These are phyloP conservation scores for Hypselothyrea guttata DNA, from an alignment of 2,888 invertebrate genomes.

Conservation along the genomic window DNA sequence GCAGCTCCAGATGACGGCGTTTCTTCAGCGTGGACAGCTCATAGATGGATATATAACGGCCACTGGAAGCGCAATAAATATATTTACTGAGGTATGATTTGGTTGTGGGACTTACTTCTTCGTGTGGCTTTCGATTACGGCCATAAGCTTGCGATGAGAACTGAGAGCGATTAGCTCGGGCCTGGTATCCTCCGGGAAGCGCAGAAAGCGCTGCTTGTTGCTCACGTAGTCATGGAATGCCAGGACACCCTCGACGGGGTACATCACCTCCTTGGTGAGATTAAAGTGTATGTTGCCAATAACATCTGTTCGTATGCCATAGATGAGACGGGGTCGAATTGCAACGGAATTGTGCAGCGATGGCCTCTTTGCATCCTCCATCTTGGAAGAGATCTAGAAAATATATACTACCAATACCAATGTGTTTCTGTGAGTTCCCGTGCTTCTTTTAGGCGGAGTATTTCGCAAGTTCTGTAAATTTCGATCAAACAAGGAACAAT, in stretches of 20 bases:
- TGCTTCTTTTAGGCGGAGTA: slow-evolving; percentile 23
- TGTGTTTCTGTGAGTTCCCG: slow-evolving; percentile 1
- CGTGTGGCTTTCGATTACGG: slow-evolving; percentile 73
- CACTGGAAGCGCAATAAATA: slow-evolving; percentile 31
- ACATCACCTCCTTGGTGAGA: slow-evolving; percentile 89
- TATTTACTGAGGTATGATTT: too few relatives aligned
- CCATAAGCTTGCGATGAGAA: slow-evolving; percentile 79
- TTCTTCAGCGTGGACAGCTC: slow-evolving; percentile 88
- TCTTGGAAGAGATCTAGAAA: slow-evolving; percentile 28
- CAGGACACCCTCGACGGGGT: slow-evolving; percentile 90
- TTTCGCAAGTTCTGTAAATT: slow-evolving; percentile 38
- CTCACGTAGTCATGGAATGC: slow-evolving; percentile 88
- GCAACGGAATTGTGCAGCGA: slow-evolving; percentile 56
- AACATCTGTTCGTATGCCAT: slow-evolving; percentile 81
- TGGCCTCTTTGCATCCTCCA: slow-evolving; percentile 54
- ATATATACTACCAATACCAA: slow-evolving; percentile 14
- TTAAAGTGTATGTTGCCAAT: slow-evolving; percentile 89
- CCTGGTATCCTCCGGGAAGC: slow-evolving; percentile 78
- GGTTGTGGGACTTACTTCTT: slow-evolving; percentile 55
- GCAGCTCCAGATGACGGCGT: slow-evolving; percentile 86
- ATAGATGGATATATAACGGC: slow-evolving; percentile 83
- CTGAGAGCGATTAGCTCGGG: slow-evolving; percentile 79
- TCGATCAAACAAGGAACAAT: slow-evolving; percentile 66
- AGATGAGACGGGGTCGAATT: slow-evolving; percentile 80
- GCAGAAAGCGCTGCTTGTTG: slow-evolving; percentile 88